A percentile compares a stretch with the other conserved stretches of the same genome.
Evolutionary conservation across 2,888 invertebrate genomes (phyloP).

Genomic region (Eretmocerus hayati): DNA sequence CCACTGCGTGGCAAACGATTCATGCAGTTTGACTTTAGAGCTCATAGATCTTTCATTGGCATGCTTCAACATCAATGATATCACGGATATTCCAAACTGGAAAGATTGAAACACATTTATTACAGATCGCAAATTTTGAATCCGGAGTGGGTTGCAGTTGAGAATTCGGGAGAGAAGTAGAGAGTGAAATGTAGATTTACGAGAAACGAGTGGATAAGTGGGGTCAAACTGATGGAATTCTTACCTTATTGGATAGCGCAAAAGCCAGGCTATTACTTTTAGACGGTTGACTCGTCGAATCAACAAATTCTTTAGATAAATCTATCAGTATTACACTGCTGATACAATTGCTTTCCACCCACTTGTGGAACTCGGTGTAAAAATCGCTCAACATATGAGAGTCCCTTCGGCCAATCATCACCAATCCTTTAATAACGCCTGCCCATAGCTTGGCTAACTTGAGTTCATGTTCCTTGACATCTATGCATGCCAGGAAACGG

Average conservation of each 20-base stretch:
- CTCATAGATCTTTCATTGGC: conserved; percentile 47
- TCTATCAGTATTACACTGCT: conserved; percentile 30
- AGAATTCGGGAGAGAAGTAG: too few relatives aligned
- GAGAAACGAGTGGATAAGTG: too few relatives aligned
- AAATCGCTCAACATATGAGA: conserved; percentile 52
- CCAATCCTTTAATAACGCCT: conserved; percentile 54
- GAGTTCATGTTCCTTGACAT: conserved; percentile 46
- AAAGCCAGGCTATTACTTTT: conserved; percentile 44
- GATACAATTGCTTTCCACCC: conserved; percentile 35
- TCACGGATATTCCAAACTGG: conserved; percentile 54
- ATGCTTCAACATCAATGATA: conserved; percentile 50
- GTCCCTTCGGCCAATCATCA: conserved; percentile 55
- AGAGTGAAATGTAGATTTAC: too few relatives aligned
- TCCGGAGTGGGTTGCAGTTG: neutral
- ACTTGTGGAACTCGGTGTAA: conserved; percentile 56
- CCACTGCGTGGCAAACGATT: conserved; percentile 28
- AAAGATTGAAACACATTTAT: conserved; percentile 22
- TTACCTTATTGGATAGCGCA: conserved; percentile 51
- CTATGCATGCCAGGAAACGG: conserved; percentile 59
- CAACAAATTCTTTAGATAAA: conserved; percentile 36
- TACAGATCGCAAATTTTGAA: neutral
- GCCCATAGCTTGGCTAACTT: conserved; percentile 57
- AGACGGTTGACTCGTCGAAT: conserved; percentile 33
- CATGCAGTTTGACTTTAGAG: neutral
- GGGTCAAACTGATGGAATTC: too few relatives aligned